Evolutionary conservation across 2,113 vertebrate species (phyloP), one percentile per base, ranked within the genome.

Genomic region (Otis tarda): DNA sequence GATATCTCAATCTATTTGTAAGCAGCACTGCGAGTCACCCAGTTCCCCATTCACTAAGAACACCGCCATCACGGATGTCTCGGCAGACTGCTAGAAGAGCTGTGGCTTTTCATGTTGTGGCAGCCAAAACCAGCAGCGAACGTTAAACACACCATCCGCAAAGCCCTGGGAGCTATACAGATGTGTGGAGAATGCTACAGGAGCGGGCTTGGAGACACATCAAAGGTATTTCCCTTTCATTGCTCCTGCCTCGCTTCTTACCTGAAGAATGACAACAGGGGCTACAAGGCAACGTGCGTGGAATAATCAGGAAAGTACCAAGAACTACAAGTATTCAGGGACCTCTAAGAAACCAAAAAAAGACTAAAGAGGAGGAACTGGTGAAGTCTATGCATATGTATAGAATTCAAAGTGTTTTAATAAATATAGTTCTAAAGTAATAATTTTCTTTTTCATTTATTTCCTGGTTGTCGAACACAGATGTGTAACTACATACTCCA

Each of bases 11-110:
- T 16, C 35, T 57, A 10, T 19, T 20, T 31, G 45, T 3, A 35
- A 35, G 93, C n/a, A 53, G 53, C 82, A 17, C 33, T 23, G 12
- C 43, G 39, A 67, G 56, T 3, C 22, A 56, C 45, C 65, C 57
- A 27, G 63, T 17, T 39, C 33, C 83, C 52, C 57, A 3, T 68
- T 87, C 22, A 14, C 37, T 14, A 8, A 30, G 52, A 73, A 45
- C 1, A 3, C 37, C 21, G 39, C 2, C 33, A n/a, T 27, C 6
- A 3, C 4, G 37, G 80, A 3, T 9, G 25, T 8, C 76, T 57
- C 68, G 0, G 77, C 50, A 52, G 68, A 33, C 73, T 22, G 24
- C 67, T 33, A 4, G 53, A 53, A 39, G 80, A 78, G 55, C 71
- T 57, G 83, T 6, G 24, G 45, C 39, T 83, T 59, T 45, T 88